Evolutionary conservation across 2,113 vertebrate species (phyloP).

Genomic region (Peromyscus californicus): DNA sequence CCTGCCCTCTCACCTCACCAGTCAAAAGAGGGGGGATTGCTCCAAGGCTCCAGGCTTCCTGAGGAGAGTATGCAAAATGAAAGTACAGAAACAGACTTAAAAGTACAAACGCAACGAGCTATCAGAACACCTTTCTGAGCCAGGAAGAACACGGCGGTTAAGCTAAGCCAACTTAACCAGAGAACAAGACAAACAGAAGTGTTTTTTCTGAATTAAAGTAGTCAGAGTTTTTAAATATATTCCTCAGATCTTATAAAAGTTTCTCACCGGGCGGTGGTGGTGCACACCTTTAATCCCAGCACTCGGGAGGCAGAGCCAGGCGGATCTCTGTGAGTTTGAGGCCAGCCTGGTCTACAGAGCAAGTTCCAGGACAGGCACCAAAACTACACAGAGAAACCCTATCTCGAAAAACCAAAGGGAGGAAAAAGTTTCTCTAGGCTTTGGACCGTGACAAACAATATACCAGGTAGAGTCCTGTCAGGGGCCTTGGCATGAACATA

Average conservation of each 20-base stretch:
- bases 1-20: neutral
- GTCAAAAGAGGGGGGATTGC: neutral
- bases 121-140: slow-evolving; percentile 8
- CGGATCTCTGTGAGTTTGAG: too few relatives aligned
- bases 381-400: too few relatives aligned
- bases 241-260: slow-evolving; percentile 17
- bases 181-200: slow-evolving; percentile 9
- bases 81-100: neutral
- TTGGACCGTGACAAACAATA: neutral
- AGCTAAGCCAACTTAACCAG: neutral
- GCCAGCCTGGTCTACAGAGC: too few relatives aligned
- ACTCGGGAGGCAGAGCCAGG: too few relatives aligned
- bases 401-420: too few relatives aligned
- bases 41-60: neutral
- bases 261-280: neutral
- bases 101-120: neutral
- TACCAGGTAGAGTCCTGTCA: slow-evolving; percentile 9
- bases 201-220: slow-evolving; percentile 60
- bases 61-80: neutral
- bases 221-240: slow-evolving; percentile 9
- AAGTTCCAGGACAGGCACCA: too few relatives aligned
- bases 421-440: neutral
- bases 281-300: too few relatives aligned
- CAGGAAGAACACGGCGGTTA: neutral
- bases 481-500: neutral